Percentiles rank a stretch among this genome's conserved stretches.
Evolutionary conservation across 2,888 invertebrate species (phyloP).

Genomic region (Drosophila multiciliata): DNA sequence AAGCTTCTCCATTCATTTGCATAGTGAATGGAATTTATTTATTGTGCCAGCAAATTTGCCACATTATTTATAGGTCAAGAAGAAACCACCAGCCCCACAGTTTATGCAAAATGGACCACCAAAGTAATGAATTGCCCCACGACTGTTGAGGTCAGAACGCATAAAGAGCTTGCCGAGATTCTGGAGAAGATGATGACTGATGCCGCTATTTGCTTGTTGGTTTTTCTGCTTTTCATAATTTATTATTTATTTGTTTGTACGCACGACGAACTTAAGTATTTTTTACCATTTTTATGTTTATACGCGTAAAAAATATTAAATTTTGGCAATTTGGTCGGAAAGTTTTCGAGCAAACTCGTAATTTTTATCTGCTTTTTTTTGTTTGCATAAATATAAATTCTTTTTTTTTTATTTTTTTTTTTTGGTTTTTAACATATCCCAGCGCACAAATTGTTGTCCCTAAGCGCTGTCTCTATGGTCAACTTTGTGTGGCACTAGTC

Average conservation of each 20-base stretch:
- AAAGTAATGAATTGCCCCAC: slow-evolving; percentile 57
- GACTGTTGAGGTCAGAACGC: slow-evolving; percentile 33
- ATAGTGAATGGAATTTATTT: slow-evolving; percentile 73
- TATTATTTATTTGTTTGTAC: slow-evolving; percentile 59
- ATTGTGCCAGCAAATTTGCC: slow-evolving; percentile 64
- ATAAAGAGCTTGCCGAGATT: slow-evolving; percentile 19
- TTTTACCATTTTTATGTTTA: slow-evolving; percentile 49
- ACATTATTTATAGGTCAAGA: slow-evolving; percentile 75
- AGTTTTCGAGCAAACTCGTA: slow-evolving; percentile 60
- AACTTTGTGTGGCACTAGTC: not conserved
- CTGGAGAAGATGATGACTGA: slow-evolving; percentile 2
- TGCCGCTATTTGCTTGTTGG: slow-evolving; percentile 15
- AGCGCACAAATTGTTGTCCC: slow-evolving; percentile 2
- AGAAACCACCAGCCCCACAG: slow-evolving; percentile 19
- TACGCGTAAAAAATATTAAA: slow-evolving; percentile 47
- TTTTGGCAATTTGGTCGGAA: slow-evolving; percentile 48
- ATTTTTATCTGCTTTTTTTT: slow-evolving; percentile 54
- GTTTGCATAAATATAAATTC: not conserved
- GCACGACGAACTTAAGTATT: slow-evolving; percentile 53
- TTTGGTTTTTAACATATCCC: slow-evolving; percentile 18
- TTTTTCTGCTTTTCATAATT: slow-evolving; percentile 30
- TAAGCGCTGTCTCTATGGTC: not conserved
- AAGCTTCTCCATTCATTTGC: slow-evolving; percentile 58
- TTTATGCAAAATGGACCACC: slow-evolving; percentile 59
- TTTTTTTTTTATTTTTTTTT: slow-evolving; percentile 24